Evolutionary conservation across 2,113 vertebrate species (phyloP), one percentile per base, ranked within the genome.

Genomic region (Caretta caretta): DNA sequence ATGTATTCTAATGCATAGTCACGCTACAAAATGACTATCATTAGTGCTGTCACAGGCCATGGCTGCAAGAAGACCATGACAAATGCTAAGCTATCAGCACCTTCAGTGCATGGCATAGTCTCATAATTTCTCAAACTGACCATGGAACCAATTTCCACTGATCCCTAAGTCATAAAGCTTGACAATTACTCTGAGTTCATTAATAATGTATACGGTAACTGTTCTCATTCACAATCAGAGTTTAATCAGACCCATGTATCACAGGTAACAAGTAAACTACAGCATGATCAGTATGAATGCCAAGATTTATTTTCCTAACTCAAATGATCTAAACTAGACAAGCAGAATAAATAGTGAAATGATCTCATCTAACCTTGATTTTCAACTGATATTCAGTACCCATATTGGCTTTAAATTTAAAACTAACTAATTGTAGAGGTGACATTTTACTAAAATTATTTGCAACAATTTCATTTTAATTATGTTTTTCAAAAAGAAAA

Each of bases 101-200:
- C 98, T 98, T 98, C 97, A 82, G 97, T 94, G 98, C 98, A 98
- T 99, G 98, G 98, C 98, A 98, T 97, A 98, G 98, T 98, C 98
- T 98, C 96, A 96, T 99, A 98, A 99, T 99, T 99, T 98, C 98
- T 99, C 98, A 99, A 99, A 99, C 98, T 99, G 99, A 99, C 99
- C 99, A 98, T 99, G 98, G 98, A 99, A 99, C 98, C 98, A 99
- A 99, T 99, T 99, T 99, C 97, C 98, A 98, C 96, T 97, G 98
- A 98, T 99, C 98, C 97, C 97, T 97, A 98, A 98, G 97, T 98
- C 98, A 99, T 99, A 99, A 99, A 99, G 98, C 98, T 98, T 99
- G 93, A 98, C 98, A 99, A 99, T 99, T 99, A 99, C 98, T 97
- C 96, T 80, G 98, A 99, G 98, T 99, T 99, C 98, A 99, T 99